A percentile compares a stretch with the other conserved stretches of the same genome.
These are phyloP conservation scores for Plodia interpunctella DNA, from an alignment of 1,140 invertebrate species.

Conservation along the genomic window DNA sequence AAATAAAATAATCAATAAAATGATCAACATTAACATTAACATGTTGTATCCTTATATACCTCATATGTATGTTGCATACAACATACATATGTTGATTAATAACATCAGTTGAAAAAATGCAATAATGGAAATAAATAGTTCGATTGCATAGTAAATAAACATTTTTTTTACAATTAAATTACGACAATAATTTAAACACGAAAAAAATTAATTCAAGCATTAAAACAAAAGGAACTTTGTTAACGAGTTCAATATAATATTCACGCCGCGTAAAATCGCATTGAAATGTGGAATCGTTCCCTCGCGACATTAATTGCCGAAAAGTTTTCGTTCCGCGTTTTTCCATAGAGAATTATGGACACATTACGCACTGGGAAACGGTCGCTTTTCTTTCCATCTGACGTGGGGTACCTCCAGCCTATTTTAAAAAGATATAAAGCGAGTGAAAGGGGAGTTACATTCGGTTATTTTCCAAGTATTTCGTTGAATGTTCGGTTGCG, in stretches of 20 bases:
- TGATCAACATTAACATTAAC: too few relatives aligned
- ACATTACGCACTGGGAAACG: constrained; percentile 11
- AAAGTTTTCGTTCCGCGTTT: constrained; percentile 11
- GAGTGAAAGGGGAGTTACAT: constrained; percentile 21
- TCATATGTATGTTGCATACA: too few relatives aligned
- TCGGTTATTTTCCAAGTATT: constrained; percentile 10
- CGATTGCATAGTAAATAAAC: neutral
- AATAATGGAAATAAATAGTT: too few relatives aligned
- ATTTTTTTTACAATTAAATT: too few relatives aligned
- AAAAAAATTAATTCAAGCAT: neutral
- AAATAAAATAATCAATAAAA: too few relatives aligned
- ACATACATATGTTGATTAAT: too few relatives aligned
- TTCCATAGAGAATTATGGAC: constrained; percentile 12
- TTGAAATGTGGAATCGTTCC: constrained; percentile 7
- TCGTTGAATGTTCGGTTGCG: constrained; percentile 9
- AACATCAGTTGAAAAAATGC: too few relatives aligned
- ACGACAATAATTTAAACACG: neutral
- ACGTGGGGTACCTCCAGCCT: constrained; percentile 23
- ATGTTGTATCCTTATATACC: too few relatives aligned
- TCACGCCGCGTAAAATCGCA: constrained; percentile 11
- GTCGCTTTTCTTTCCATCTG: constrained; percentile 20
- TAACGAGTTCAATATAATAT: constrained; percentile 4
- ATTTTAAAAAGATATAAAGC: constrained; percentile 22
- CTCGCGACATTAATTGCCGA: constrained; percentile 9
- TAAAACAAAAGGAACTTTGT: neutral